These are phyloP conservation scores for Botrylloides violaceus DNA, from an alignment of 23 tunicate genomes.

Conservation along the genomic window DNA sequence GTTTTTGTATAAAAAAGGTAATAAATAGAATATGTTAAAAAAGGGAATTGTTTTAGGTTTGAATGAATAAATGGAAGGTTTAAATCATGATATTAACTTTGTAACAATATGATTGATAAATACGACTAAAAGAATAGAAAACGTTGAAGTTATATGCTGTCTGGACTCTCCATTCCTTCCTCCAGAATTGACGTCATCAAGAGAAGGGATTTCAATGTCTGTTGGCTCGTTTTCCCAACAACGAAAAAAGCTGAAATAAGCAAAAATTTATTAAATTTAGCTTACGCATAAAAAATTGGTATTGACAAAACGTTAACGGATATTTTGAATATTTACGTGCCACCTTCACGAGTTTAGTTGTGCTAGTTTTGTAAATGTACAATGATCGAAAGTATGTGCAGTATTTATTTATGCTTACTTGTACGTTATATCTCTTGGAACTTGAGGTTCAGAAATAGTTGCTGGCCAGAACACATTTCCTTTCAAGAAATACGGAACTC, in stretches of 20 bases:
- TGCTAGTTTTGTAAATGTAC: no score
- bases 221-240: constrained; percentile 23
- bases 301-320: no score
- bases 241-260: constrained; percentile 18
- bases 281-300: no score
- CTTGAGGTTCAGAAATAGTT: background rate
- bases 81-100: background rate
- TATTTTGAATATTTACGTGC: no score
- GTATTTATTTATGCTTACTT: background rate
- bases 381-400: background rate
- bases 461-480: constrained; percentile 25
- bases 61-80: no score
- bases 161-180: background rate
- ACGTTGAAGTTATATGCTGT: background rate
- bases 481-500: constrained; percentile 21
- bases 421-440: constrained; percentile 22
- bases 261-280: background rate
- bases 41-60: no score
- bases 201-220: background rate
- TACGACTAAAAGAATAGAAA: background rate
- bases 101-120: background rate
- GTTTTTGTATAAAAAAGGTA: no score
- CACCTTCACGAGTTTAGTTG: no score
- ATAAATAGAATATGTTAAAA: no score
- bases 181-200: background rate